phyloP scores from a whole-genome alignment of 2,797 vertebrate genomes.

The Hyperoplus lanceolatus region DNA sequence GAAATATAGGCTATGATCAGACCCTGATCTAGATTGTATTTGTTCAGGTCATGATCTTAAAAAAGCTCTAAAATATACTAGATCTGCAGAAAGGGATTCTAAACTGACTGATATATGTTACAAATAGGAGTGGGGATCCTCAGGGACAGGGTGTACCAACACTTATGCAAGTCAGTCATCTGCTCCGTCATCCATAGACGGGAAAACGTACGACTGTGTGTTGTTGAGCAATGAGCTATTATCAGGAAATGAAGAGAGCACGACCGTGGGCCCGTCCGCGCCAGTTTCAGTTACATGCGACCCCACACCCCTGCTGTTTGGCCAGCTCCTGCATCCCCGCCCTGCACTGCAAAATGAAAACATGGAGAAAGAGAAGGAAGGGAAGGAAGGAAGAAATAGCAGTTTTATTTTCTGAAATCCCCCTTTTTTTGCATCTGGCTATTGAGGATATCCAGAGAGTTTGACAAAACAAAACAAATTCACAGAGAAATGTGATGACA shows the following conservation, averaged over 20 bases:
- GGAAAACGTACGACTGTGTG: conserved; percentile 38
- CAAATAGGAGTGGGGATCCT: conserved; percentile 39
- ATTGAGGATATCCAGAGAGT: conserved; percentile 36
- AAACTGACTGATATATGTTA: conserved; percentile 42
- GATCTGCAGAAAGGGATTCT: conserved; percentile 23
- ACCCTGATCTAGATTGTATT: conserved; percentile 45
- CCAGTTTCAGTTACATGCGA: conserved; percentile 72
- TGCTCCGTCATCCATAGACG: conserved; percentile 34
- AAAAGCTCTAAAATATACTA: conserved; percentile 40
- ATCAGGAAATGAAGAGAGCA: conserved; percentile 52
- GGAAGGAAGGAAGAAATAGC: conserved; percentile 58
- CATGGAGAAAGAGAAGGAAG: conserved; percentile 58
- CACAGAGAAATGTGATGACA: conserved; percentile 11
- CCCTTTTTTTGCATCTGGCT: conserved; percentile 12
- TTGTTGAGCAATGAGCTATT: conserved; percentile 45
- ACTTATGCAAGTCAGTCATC: conserved; percentile 51
- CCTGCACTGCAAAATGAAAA: conserved; percentile 77
- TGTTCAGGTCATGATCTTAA: conserved; percentile 42
- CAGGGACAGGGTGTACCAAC: conserved; percentile 26
- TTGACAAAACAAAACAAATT: not conserved
- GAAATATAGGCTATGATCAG: conserved; percentile 29
- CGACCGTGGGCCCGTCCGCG: conserved; percentile 50
- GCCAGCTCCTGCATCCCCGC: conserved; percentile 58
- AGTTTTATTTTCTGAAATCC: conserved; percentile 17
- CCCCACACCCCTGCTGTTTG: conserved; percentile 65